Conservation (phyloP, 2,113 vertebrate genomes). For the Astur gentilis region DNA sequence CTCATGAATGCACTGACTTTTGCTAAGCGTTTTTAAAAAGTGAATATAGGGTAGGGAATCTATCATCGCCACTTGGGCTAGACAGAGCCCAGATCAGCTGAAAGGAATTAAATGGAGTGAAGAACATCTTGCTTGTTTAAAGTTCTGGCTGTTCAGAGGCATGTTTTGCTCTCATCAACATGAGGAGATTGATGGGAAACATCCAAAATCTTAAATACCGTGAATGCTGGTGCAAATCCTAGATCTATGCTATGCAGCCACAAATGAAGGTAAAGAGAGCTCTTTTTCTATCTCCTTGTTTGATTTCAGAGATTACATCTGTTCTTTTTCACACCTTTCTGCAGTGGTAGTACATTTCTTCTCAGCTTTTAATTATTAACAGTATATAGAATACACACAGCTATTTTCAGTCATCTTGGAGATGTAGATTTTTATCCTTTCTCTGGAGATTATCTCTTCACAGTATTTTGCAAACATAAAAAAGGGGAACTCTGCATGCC, state of each 20-base stretch:
- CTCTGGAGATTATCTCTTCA: not conserved
- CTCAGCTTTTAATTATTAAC: not conserved
- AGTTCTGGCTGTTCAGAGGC: not conserved
- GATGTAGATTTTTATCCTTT: not conserved
- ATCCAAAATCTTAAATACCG: not conserved
- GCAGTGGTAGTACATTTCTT: not conserved
- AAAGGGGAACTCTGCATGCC: not conserved
- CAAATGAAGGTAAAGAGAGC: not conserved
- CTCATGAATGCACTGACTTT: not conserved
- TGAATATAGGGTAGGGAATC: fast-evolving
- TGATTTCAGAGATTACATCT: not conserved
- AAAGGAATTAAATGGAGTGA: not conserved
- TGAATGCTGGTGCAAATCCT: not conserved
- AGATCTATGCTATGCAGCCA: not conserved
- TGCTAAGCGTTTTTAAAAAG: not conserved
- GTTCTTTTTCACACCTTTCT: not conserved
- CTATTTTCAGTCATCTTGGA: not conserved
- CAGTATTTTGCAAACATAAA: not conserved
- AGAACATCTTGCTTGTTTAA: not conserved
- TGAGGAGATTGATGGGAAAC: not conserved
- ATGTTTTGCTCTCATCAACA: not conserved
- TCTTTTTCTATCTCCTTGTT: not conserved
- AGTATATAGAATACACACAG: not conserved
- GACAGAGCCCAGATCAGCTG: not conserved
- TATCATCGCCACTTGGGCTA: not conserved